A percentile compares a stretch with the other conserved stretches of the same genome.
phyloP scores from a whole-genome alignment of 2,797 vertebrate genomes.

The Hylomyscus alleni region DNA sequence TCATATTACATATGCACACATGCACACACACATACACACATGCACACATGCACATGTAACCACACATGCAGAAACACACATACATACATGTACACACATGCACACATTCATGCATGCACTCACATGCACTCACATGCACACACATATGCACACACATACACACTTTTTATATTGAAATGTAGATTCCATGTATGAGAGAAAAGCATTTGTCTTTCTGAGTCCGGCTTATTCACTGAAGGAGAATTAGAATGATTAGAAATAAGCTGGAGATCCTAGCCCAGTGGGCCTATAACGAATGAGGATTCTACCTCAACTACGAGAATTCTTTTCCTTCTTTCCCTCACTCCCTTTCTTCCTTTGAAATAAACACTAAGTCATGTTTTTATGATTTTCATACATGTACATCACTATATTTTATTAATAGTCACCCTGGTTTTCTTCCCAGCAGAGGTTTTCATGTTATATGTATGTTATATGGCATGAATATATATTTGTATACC shows the following conservation, averaged over 20 bases:
- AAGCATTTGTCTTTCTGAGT: not conserved
- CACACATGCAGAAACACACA: not conserved
- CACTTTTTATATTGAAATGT: not conserved
- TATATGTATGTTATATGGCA: not conserved
- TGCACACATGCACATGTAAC: rapidly evolving
- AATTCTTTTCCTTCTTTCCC: not conserved
- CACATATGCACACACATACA: not conserved
- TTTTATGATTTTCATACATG: not conserved
- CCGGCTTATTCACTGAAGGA: not conserved
- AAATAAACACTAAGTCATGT: not conserved
- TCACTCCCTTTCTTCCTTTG: not conserved
- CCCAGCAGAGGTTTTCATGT: not conserved
- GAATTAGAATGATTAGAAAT: not conserved
- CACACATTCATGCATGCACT: rapidly evolving
- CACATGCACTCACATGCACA: rapidly evolving
- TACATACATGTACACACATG: not conserved
- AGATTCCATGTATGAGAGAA: not conserved
- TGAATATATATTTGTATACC: not conserved
- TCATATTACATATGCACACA: not conserved
- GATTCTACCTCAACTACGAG: not conserved
- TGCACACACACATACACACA: not conserved
- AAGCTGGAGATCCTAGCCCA: not conserved
- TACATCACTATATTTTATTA: not conserved
- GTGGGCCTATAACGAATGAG: not conserved
- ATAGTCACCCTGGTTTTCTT: not conserved